Percentiles rank a stretch among this genome's conserved stretches.
These are phyloP conservation scores for Acutogordius australiensis DNA, from an alignment of 2,888 invertebrate genomes.

Conservation along the genomic window DNA sequence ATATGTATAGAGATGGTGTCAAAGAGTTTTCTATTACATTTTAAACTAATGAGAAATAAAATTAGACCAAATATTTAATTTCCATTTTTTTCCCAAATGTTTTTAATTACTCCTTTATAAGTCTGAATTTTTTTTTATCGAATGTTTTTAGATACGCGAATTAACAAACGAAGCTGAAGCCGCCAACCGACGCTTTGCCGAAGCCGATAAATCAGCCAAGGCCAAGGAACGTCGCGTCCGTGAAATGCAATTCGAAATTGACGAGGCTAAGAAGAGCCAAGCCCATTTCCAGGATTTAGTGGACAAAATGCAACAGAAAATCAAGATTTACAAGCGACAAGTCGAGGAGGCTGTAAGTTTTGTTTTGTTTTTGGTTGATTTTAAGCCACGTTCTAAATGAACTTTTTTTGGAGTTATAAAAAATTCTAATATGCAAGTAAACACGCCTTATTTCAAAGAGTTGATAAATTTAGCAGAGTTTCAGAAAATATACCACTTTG, in stretches of 20 bases:
- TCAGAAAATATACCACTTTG: no score
- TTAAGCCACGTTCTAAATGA: no score
- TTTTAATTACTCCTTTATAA: no score
- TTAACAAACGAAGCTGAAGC: slow-evolving; percentile 34
- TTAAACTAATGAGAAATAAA: no score
- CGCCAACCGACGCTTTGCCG: slow-evolving; percentile 79
- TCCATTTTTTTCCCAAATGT: no score
- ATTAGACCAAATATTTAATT: no score
- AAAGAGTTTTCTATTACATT: no score
- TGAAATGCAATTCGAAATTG: slow-evolving; percentile 80
- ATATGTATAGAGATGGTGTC: no score
- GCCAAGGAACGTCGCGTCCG: slow-evolving; percentile 41
- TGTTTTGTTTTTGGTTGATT: not conserved
- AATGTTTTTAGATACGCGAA: slow-evolving; percentile 64
- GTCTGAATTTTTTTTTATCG: no score
- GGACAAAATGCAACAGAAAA: slow-evolving; percentile 96
- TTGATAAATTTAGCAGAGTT: no score
- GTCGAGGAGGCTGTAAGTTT: slow-evolving; percentile 58
- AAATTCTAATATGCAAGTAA: no score
- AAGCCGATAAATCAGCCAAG: slow-evolving; percentile 31
- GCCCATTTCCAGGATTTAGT: slow-evolving; percentile 96
- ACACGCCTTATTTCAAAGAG: no score
- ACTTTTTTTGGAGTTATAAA: not conserved
- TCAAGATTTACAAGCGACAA: slow-evolving; percentile 99
- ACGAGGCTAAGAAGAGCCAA: slow-evolving; percentile 98